Evolutionary conservation across 1,140 invertebrate species (phyloP).

Genomic region (Bombus terrestris): DNA sequence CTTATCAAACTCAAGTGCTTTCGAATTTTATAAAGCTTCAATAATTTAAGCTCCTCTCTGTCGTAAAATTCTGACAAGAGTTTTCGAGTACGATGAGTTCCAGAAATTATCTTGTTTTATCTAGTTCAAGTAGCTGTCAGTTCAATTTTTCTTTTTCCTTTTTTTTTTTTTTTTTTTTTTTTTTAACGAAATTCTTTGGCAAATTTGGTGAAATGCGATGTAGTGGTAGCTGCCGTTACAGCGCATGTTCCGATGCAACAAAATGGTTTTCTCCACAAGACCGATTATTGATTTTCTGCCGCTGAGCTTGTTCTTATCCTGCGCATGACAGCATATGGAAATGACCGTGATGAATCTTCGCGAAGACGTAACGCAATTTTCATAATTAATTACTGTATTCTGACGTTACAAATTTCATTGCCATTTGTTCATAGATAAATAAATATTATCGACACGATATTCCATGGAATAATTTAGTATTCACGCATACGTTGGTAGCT

Average conservation of each 20-base stretch:
- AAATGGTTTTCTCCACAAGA: background rate
- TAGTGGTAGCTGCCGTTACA: background rate
- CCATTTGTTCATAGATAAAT: background rate
- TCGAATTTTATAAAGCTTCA: background rate
- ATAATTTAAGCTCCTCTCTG: background rate
- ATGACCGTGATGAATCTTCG: background rate
- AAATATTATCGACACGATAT: background rate
- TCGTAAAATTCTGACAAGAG: background rate
- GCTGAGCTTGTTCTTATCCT: slow-evolving; percentile 26
- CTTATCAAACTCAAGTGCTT: background rate
- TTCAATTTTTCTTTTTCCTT: background rate
- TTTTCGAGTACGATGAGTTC: background rate
- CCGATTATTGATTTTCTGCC: slow-evolving; percentile 29
- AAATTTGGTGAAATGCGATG: background rate
- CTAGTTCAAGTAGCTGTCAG: background rate
- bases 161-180: background rate
- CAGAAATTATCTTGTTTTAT: background rate
- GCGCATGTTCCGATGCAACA: background rate
- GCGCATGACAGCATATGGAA: too few species aligned
- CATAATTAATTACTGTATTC: background rate
- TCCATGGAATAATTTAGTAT: background rate
- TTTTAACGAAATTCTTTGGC: background rate
- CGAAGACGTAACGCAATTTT: background rate
- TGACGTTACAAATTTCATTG: background rate
- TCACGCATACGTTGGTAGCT: background rate